Evolutionary conservation across 2,113 vertebrate species (phyloP), one percentile per base, ranked within the genome.

Genomic region (Cyrtonyx montezumae): DNA sequence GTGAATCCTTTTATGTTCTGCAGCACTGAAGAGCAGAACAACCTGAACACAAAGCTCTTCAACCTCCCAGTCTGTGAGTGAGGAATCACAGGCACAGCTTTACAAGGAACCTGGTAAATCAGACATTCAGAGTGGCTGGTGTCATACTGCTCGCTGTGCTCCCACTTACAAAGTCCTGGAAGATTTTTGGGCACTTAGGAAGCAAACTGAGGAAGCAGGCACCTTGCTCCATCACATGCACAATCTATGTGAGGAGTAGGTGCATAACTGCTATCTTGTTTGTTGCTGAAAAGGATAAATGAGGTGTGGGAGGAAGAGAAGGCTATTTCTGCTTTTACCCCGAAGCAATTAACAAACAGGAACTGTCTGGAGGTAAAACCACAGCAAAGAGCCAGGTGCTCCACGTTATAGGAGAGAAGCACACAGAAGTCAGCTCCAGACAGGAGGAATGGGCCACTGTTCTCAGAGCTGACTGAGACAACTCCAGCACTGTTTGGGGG

Each of bases 331-430:
- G 63, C 46, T 76, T 84, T 79, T 36, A 53, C 68, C 34, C 70
- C 26, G 45, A 36, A 77, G 79, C 42, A 83, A 86, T 62, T 79
- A 76, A 90, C 32, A 68, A 90, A 21, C 67, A 65, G 79, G 71
- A 91, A 79, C 7, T n/a, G 59, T 45, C 76, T 2, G 13, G 86
- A 83, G 68, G 63, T 56, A 48, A 79, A 88, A 87, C 61, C 87
- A 55, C 46, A 55, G 66, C 2, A 1, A 76, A 68, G 62, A 65
- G 48, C 10, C 6, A 5, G 20, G 87, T 0, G 1, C 56, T 87
- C 71, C 11, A 4, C 3, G 0, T 13, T 11, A 14, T 58, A n/a
- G 0, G 2, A 75, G 36, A 67, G 70, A 48, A 75, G 26, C 42
- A 4, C 0, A 23, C 42, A 48, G 76, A 86, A 79, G 79, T 93